Evolutionary conservation across 2,888 invertebrate genomes (phyloP).

Genomic region (Rotaria macrura): DNA sequence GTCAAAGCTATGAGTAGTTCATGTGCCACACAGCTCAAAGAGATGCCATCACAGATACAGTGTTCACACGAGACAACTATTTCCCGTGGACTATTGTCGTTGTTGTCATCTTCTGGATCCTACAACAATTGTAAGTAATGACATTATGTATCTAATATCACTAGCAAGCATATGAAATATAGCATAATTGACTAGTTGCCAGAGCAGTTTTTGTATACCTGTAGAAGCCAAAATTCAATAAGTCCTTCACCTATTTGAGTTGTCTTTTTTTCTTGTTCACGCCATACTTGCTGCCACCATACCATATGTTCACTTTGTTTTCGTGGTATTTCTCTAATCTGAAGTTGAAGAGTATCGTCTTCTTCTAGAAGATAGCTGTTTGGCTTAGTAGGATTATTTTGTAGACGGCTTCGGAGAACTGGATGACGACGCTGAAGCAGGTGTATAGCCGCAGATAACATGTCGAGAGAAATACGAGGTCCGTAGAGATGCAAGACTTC

Average conservation of each 20-base stretch:
- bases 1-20: not conserved
- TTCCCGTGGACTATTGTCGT: not conserved
- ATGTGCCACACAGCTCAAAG: not conserved
- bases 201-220: not conserved
- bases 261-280: not conserved
- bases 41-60: not conserved
- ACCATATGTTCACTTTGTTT: not conserved
- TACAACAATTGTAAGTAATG: not conserved
- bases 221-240: not conserved
- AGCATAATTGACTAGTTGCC: not conserved
- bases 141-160: too few relatives aligned
- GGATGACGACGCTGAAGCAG: not conserved
- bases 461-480: not conserved
- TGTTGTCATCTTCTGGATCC: not conserved
- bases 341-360: not conserved
- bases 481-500: not conserved
- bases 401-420: not conserved
- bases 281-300: not conserved
- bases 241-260: not conserved
- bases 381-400: not conserved
- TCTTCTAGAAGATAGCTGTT: not conserved
- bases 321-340: not conserved
- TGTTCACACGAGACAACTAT: not conserved
- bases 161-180: too few relatives aligned
- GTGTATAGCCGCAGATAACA: not conserved